Evolutionary conservation across 2,113 vertebrate genomes (phyloP), one percentile per base, ranked within the genome.

Genomic region (Pristiophorus japonicus): DNA sequence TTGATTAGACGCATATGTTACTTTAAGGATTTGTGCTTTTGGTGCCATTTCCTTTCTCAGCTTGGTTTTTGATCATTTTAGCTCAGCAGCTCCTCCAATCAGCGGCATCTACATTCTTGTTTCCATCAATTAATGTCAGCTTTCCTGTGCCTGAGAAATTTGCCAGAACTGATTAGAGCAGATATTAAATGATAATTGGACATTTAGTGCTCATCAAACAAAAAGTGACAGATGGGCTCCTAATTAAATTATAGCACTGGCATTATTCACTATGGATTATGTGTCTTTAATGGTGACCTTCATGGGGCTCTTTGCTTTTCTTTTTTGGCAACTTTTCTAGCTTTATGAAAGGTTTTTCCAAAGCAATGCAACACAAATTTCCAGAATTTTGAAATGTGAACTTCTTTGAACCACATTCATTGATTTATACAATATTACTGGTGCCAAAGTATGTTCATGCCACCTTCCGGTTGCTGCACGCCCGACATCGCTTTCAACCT

Each of bases 171-270:
- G 99, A 99, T 99, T 99, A 99, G 98, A 98, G 98, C 98, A 98
- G 99, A 99, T 99, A 99, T 98, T 98, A 99, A 99, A 99, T 98
- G 98, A 99, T 99, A 99, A 99, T 99, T 99, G 99, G 98, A 99
- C 98, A 99, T 99, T 99, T 99, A 99, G 98, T 97, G 98, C 98
- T 99, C 98, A 97, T 99, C 99, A 98, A 98, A 98, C 98, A 98
- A 98, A 98, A 98, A 98, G 98, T 99, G 99, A 99, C 99, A 99
- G 99, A 99, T 99, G 99, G 99, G 97, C 97, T 96, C 97, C 98
- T 99, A 99, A 99, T 99, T 99, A 98, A 98, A 99, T 99, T 99
- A 99, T 98, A 98, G 98, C 98, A 98, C 97, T 99, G 99, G 99
- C 98, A 99, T 99, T 98, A 98, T 97, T 98, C 98, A 98, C 97